Conservation (phyloP, 2,888 invertebrate species). For the Athalia rosae region DNA sequence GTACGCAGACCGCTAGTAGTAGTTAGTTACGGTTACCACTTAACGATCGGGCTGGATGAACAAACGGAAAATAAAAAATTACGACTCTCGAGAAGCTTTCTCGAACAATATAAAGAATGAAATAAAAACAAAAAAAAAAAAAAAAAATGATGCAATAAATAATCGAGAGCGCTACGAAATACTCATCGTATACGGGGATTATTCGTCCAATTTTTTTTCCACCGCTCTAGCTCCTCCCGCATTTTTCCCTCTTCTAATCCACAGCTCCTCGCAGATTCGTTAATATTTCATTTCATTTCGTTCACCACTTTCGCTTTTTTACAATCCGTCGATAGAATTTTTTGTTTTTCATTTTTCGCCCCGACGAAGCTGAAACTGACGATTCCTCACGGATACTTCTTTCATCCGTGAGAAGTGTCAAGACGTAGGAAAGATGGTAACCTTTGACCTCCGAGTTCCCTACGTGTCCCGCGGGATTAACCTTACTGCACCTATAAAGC, state of each 20-base stretch:
- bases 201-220: background rate
- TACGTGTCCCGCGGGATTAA: slow-evolving; percentile 35
- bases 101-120: background rate
- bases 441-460: slow-evolving; percentile 7
- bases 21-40: background rate
- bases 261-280: too few species aligned
- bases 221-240: background rate
- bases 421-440: background rate
- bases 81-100: background rate
- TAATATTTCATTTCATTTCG: too few species aligned
- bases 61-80: background rate
- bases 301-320: background rate
- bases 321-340: slow-evolving; percentile 5
- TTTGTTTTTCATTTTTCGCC: background rate
- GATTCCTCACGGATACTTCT: background rate
- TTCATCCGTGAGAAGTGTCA: background rate
- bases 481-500: slow-evolving; percentile 34
- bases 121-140: background rate
- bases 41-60: background rate
- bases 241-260: background rate
- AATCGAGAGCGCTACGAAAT: background rate
- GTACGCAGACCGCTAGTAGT: background rate
- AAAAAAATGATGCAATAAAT: background rate
- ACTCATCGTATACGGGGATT: background rate
- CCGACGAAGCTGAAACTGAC: background rate